A percentile compares a stretch with the other conserved stretches of the same genome.
These are phyloP conservation scores for Aethina tumida DNA, from an alignment of 1,140 invertebrate genomes.

Conservation along the genomic window DNA sequence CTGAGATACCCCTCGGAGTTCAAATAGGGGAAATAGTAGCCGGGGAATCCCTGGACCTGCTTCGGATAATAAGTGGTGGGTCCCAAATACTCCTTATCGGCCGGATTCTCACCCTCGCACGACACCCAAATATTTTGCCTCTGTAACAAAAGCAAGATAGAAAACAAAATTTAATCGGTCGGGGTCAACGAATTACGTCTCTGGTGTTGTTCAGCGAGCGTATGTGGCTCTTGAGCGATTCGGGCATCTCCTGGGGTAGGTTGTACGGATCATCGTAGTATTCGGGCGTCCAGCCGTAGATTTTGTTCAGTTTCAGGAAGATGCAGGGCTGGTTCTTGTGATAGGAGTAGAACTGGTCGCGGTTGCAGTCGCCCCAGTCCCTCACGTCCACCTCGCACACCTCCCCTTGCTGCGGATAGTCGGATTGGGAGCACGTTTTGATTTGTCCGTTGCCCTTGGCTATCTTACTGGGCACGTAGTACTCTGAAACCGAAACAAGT, in stretches of 20 bases:
- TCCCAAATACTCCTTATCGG: conserved; percentile 81
- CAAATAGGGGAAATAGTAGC: conserved; percentile 72
- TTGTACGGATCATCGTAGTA: conserved; percentile 30
- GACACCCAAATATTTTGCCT: conserved; percentile 77
- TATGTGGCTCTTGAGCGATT: conserved; percentile 50
- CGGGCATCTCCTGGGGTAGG: conserved; percentile 37
- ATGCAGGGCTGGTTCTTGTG: conserved; percentile 56
- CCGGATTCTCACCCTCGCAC: conserved; percentile 81
- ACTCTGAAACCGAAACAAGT: conserved; percentile 37
- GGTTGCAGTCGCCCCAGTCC: conserved; percentile 55
- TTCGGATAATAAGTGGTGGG: conserved; percentile 61
- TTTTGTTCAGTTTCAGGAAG: conserved; percentile 54
- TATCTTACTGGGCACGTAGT: conserved; percentile 44
- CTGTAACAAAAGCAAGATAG: conserved; percentile 32
- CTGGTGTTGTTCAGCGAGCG: conserved; percentile 32
- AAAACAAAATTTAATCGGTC: background rate
- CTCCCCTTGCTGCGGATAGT: conserved; percentile 41
- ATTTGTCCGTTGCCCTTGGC: conserved; percentile 46
- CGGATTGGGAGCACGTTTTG: conserved; percentile 46
- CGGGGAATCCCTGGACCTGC: conserved; percentile 59
- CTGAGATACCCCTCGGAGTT: conserved; percentile 77
- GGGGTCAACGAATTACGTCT: conserved; percentile 16
- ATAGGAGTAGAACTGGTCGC: conserved; percentile 66
- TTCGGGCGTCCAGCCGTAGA: conserved; percentile 36
- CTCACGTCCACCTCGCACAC: conserved; percentile 52